Evolutionary conservation across 2,113 vertebrate species (phyloP), one percentile per base, ranked within the genome.

Genomic region (Girardinichthys multiradiatus): DNA sequence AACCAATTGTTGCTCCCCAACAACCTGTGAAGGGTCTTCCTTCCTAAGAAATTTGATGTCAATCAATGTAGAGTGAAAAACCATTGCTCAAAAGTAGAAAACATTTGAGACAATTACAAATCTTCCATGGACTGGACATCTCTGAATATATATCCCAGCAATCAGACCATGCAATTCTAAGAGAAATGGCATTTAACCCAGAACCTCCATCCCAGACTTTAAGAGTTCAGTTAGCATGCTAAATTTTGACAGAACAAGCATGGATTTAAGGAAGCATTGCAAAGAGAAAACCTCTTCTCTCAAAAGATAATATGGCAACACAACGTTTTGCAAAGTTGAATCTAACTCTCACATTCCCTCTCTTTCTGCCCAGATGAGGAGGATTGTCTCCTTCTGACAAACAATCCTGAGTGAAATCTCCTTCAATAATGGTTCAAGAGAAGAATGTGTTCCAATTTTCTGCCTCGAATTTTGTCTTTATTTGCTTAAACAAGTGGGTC

Each of bases 371-470:
- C 31, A 4, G 7, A 69, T 62, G 77, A 77, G 68, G 51, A 29
- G 61, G 45, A 72, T 72, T 13, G 73, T 77, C 77, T 76, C 62
- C 45, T 42, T 74, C 78, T 88, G 87, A 89, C 85, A 87, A 87
- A 86, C 85, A 86, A 74, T 27, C n/a, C 33, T 90, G 89, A 86
- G 4, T 24, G 82, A 87, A 86, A 83, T 83, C 72, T 65, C 37
- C 69, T 69, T 68, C 54, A 79, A 28, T 30, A 64, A 29, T 57
- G 57, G 24, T 68, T 19, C 2, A 29, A 29, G 51, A 62, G 63
- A 24, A 29, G 17, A 61, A 60, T 26, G 37, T 77, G 67, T 71
- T 64, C 54, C 42, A 85, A 76, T 66, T 4, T 59, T 70, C 30
- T 57, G 37, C 54, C 63, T 78, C 62, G 17, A 61, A 74, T 78